phyloP scores from a whole-genome alignment of 2,113 vertebrate genomes.

The Protobothrops mucrosquamatus region DNA sequence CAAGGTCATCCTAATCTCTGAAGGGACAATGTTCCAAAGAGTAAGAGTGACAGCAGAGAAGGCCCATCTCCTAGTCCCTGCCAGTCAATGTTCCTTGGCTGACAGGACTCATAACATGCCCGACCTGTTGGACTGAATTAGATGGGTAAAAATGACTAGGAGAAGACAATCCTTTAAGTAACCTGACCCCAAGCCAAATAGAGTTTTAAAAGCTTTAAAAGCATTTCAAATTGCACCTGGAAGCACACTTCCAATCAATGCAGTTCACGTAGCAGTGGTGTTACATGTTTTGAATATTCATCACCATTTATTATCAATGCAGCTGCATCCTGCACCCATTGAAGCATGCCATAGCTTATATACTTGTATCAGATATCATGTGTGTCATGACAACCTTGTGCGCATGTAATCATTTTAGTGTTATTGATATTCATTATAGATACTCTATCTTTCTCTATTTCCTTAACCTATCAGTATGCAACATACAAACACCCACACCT shows the following conservation, averaged over 20 bases:
- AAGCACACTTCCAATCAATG: not conserved
- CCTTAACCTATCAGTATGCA: not conserved
- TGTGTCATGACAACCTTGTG: not conserved
- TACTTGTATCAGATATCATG: not conserved
- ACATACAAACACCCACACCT: not conserved
- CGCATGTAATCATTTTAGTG: not conserved
- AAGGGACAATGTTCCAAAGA: not conserved
- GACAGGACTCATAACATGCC: not conserved
- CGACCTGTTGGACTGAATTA: not conserved
- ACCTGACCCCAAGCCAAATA: not conserved
- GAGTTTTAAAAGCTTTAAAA: not conserved
- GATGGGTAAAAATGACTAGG: not conserved
- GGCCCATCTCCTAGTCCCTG: not conserved
- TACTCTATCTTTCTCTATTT: not conserved
- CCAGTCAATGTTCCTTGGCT: not conserved
- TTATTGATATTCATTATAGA: not conserved
- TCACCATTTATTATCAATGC: not conserved
- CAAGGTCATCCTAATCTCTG: not conserved
- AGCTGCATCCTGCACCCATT: not conserved
- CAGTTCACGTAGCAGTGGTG: not conserved
- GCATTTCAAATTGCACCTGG: not conserved
- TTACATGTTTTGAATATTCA: not conserved
- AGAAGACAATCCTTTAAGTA: not conserved
- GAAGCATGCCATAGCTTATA: not conserved
- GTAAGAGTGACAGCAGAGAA: not conserved